A percentile compares a stretch with the other conserved stretches of the same genome.
Evolutionary conservation across 1,140 invertebrate genomes (phyloP).

Genomic region (Pseudomyrmex concolor): DNA sequence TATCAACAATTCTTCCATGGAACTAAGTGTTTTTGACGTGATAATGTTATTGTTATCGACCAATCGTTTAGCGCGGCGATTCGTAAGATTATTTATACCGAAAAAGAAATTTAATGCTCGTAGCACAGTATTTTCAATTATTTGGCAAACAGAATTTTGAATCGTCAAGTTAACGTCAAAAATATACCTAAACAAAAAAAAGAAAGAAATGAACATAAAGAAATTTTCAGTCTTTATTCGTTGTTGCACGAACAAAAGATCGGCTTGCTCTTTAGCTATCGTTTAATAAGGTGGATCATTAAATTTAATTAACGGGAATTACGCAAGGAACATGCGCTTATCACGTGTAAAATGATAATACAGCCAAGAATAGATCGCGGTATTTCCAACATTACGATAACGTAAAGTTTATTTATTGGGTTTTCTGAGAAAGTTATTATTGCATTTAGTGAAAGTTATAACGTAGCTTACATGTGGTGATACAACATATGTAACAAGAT

Average conservation of each 20-base stretch:
- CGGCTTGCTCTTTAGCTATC: too few species aligned
- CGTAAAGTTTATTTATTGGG: constrained; percentile 8
- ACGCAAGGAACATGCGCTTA: constrained; percentile 16
- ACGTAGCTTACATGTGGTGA: background rate
- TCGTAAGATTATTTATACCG: background rate
- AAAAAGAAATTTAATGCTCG: too few species aligned
- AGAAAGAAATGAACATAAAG: background rate
- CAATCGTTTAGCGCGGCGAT: background rate
- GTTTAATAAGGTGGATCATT: background rate
- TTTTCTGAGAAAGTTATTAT: constrained; percentile 6
- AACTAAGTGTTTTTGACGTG: constrained; percentile 10
- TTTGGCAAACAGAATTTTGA: background rate
- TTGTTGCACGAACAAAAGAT: background rate
- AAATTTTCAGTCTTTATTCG: background rate
- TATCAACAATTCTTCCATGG: constrained; percentile 29
- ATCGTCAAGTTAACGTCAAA: background rate
- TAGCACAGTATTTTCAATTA: background rate
- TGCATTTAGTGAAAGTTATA: background rate
- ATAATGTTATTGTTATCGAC: background rate
- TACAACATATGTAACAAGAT: background rate
- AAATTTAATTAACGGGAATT: background rate
- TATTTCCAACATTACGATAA: background rate
- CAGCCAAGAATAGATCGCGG: background rate
- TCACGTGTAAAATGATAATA: constrained; percentile 10
- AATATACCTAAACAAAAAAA: background rate